These are phyloP conservation scores for Sphaerodactylus townsendi DNA, from an alignment of 2,113 vertebrate genomes.

Conservation along the genomic window DNA sequence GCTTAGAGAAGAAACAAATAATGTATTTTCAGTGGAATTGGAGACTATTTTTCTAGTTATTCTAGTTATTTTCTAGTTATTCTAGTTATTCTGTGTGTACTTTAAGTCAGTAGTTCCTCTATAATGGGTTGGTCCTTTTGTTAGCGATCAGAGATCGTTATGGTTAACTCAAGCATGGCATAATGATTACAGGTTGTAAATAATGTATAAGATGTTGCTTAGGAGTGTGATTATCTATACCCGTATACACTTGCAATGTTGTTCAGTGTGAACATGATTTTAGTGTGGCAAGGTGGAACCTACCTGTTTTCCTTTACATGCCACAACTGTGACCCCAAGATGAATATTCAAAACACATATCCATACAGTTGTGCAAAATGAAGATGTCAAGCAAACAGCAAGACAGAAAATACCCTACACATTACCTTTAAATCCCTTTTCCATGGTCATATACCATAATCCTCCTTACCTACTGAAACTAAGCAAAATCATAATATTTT, in stretches of 20 bases:
- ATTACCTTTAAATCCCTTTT: no score
- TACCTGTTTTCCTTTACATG: no score
- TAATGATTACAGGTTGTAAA: not conserved
- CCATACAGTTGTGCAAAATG: not conserved
- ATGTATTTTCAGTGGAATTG: not conserved
- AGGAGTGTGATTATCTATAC: not conserved
- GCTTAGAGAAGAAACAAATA: constrained; percentile 27
- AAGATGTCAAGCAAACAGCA: not conserved
- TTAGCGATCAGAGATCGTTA: not conserved
- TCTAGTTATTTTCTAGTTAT: not conserved
- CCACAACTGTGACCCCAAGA: not conserved
- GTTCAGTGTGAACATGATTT: not conserved
- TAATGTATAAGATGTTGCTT: not conserved
- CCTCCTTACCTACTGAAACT: no score
- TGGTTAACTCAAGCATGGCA: no score
- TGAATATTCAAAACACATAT: not conserved
- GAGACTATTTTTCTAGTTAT: not conserved
- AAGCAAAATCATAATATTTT: no score
- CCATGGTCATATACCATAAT: no score
- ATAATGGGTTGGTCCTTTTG: not conserved
- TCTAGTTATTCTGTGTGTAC: not conserved
- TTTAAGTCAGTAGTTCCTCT: not conserved
- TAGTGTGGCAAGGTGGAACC: not conserved
- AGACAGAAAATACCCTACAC: not conserved
- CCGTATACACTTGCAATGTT: not conserved